phyloP scores from a whole-genome alignment of 2,113 vertebrate genomes.

The Passer montanus region DNA sequence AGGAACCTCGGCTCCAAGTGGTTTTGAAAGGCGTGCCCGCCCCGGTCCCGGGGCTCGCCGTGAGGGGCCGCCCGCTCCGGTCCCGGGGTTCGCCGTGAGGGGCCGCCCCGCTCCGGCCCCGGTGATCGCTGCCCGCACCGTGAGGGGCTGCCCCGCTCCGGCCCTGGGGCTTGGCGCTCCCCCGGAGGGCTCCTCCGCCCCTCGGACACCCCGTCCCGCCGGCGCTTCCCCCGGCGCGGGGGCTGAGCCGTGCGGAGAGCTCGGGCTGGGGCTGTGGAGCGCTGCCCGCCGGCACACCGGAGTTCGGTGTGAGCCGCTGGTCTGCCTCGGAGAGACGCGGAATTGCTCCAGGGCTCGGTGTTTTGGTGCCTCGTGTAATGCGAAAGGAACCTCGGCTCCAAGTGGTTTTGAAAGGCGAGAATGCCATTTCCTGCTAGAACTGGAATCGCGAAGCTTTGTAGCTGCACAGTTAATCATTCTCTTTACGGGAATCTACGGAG shows the following conservation, averaged over 20 bases:
- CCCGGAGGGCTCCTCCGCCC: rapidly evolving
- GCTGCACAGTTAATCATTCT: background rate
- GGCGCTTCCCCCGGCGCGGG: rapidly evolving
- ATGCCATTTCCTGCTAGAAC: background rate
- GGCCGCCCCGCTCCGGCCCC: too few relatives aligned
- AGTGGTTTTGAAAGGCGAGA: background rate
- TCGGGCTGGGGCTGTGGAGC: rapidly evolving
- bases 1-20: rapidly evolving
- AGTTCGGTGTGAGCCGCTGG: rapidly evolving
- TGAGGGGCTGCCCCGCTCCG: too few relatives aligned
- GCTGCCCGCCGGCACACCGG: rapidly evolving
- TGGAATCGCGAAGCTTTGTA: background rate
- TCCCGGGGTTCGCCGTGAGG: too few relatives aligned
- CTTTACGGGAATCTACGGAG: background rate
- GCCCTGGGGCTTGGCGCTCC: too few relatives aligned
- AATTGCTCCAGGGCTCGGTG: rapidly evolving
- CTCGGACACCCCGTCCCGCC: too few relatives aligned
- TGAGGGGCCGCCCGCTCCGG: too few relatives aligned
- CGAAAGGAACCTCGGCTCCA: rapidly evolving
- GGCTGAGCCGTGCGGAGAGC: rapidly evolving
- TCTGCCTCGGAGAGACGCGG: rapidly evolving
- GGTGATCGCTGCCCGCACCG: too few relatives aligned
- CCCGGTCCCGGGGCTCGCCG: too few relatives aligned
- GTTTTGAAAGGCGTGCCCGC: too few relatives aligned
- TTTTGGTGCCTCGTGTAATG: rapidly evolving